Evolutionary conservation across 2,888 invertebrate genomes (phyloP), one percentile per base, ranked within the genome.

Genomic region (Capitulum mitella): DNA sequence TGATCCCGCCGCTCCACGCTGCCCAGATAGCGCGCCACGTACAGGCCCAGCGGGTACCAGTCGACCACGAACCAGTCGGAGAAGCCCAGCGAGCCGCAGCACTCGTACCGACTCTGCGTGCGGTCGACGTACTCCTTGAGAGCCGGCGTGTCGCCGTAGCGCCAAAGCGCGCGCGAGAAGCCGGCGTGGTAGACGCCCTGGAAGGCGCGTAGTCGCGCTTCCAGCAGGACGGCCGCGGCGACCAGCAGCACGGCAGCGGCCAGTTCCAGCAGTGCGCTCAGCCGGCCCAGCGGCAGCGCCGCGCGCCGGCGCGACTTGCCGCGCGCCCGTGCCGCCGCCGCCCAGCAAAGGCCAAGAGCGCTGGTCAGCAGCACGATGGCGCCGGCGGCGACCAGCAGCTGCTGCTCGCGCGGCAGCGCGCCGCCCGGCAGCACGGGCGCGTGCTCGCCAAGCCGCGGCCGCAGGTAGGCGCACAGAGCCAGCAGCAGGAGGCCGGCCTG

Each of bases 41-140:
- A 76, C n/a, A 76, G 46, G 3, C 14, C 16, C 5, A 29, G 14
- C 75, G 75, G 75, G 19, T 76, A 76, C 75, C 75, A 76, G 75
- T 76, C 75, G 29, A 76, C 29, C n/a, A 76, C 75, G 16, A 46
- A 46, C 75, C 75, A 76, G 75, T 76, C 75, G 46, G 46, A 43
- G 46, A 29, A 46, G 16, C 75, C 46, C n/a, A 46, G 43, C 29
- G 75, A 10, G 12, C 75, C 75, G 46, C 75, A 76, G 75, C 75
- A 76, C 29, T 46, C 29, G 75, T 46, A 46, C 3, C 75, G 43
- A 16, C 19, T 14, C 46, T 76, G 75, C 75, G 46, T 46, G 29
- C 29, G 46, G 46, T 76, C 75, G 8, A 76, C 46, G 46, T 46
- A 46, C 19, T 10, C 46, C 75, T 76, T 76, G 6, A 43, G n/a